Evolutionary conservation across 1,140 invertebrate species (phyloP).

Genomic region (Drosophila rufa): DNA sequence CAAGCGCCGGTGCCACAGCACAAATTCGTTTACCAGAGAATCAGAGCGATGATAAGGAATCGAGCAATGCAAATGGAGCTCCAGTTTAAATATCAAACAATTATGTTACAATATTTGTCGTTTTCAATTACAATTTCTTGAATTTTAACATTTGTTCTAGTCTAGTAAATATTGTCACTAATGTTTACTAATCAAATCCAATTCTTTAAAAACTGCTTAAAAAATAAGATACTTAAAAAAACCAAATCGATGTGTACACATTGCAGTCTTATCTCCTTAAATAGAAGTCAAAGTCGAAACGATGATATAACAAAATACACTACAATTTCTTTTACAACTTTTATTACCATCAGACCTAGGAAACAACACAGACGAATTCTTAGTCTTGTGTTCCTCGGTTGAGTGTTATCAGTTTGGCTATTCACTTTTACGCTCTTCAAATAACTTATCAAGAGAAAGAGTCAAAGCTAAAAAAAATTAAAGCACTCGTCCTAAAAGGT

Average conservation of each 20-base stretch:
- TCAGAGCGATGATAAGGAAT: not conserved
- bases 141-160: constrained; percentile 10
- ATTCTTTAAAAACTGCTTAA: not conserved
- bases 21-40: constrained; percentile 15
- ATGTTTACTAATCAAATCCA: constrained; percentile 1
- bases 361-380: not conserved
- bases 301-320: not conserved
- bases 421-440: not conserved
- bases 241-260: not conserved
- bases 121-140: constrained; percentile 5
- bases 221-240: not conserved
- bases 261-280: not conserved
- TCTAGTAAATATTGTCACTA: constrained; percentile 2
- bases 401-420: not conserved
- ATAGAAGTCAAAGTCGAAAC: not conserved
- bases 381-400: not conserved
- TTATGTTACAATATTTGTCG: constrained; percentile 5
- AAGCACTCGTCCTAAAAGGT: no score
- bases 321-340: not conserved
- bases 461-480: no score
- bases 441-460: not conserved
- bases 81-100: not conserved
- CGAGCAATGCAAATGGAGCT: constrained; percentile 9
- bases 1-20: constrained; percentile 13
- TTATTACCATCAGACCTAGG: not conserved